Percentiles rank a stretch among this genome's conserved stretches.
These are phyloP conservation scores for Mus spicilegus DNA, from an alignment of 2,113 vertebrate species.

Conservation along the genomic window DNA sequence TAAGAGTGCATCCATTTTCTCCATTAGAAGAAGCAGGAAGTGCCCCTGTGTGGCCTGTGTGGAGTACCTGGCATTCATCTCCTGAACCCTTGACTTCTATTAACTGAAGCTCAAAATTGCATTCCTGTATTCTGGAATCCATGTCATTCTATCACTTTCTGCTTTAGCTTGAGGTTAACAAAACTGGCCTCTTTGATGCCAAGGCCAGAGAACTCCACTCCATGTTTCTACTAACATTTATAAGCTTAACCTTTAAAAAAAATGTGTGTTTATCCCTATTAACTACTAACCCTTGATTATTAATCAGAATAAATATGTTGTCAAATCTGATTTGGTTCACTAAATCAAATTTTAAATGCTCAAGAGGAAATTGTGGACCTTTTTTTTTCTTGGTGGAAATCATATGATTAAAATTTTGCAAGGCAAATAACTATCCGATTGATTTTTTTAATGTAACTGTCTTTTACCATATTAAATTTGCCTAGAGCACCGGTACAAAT, in stretches of 20 bases:
- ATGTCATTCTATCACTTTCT: not conserved
- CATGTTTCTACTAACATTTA: not conserved
- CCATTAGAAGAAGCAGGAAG: not conserved
- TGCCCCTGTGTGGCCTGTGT: not conserved
- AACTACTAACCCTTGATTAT: conserved; percentile 66
- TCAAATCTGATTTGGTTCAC: conserved; percentile 55
- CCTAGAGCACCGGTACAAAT: conserved; percentile 72
- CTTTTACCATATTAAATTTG: conserved; percentile 74
- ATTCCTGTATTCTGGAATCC: not conserved
- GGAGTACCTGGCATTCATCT: not conserved
- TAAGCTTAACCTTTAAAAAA: conserved; percentile 34
- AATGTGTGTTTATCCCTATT: conserved; percentile 53
- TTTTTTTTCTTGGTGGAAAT: conserved; percentile 49
- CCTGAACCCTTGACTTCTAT: not conserved
- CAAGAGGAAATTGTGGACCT: conserved; percentile 46
- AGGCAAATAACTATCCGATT: conserved; percentile 71
- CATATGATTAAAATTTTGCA: conserved; percentile 69
- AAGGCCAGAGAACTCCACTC: not conserved
- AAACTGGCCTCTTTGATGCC: conserved; percentile 17
- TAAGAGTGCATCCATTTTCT: no score
- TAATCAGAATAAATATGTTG: conserved; percentile 65
- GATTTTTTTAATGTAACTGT: conserved; percentile 73
- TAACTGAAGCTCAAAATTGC: not conserved
- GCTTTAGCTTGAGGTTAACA: not conserved
- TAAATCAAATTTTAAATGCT: conserved; percentile 76